phyloP scores from a whole-genome alignment of 2,888 invertebrate genomes.

The Drosophila melanocephala region DNA sequence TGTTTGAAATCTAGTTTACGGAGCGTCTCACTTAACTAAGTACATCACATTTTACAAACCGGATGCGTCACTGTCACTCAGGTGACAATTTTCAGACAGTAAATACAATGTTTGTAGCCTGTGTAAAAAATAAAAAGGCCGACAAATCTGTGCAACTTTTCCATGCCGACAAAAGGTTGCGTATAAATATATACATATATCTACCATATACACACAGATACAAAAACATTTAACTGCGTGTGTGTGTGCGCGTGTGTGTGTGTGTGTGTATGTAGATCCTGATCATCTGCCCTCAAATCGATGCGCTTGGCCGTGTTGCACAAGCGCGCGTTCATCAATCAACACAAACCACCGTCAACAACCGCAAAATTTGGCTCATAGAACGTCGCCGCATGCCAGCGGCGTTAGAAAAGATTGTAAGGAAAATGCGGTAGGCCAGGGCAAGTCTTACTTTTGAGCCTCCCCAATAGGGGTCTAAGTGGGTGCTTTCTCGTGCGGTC shows the following conservation, averaged over 20 bases:
- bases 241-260: too few species aligned
- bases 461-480: constrained; percentile 13
- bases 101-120: constrained; percentile 20
- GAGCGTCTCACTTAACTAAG: too few species aligned
- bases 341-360: constrained; percentile 15
- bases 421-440: constrained; percentile 26
- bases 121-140: constrained; percentile 38
- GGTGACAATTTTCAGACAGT: too few species aligned
- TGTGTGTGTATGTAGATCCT: constrained; percentile 15
- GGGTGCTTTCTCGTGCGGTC: constrained; percentile 20
- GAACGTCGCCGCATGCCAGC: constrained; percentile 67
- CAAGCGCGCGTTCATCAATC: constrained; percentile 28
- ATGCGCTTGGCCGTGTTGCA: constrained; percentile 50
- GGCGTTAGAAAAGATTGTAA: constrained; percentile 36
- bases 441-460: constrained; percentile 30
- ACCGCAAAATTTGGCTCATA: constrained; percentile 50
- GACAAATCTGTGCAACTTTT: constrained; percentile 35
- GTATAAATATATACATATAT: constrained; percentile 2
- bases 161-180: constrained; percentile 61
- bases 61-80: too few species aligned
- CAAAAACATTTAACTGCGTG: neutral
- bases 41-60: too few species aligned
- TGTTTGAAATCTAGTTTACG: too few species aligned
- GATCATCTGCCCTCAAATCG: constrained; percentile 61
- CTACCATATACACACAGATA: constrained; percentile 1